A percentile compares a stretch with the other conserved stretches of the same genome.
Evolutionary conservation across 2,113 vertebrate genomes (phyloP).

Genomic region (Lophochroa leadbeateri): DNA sequence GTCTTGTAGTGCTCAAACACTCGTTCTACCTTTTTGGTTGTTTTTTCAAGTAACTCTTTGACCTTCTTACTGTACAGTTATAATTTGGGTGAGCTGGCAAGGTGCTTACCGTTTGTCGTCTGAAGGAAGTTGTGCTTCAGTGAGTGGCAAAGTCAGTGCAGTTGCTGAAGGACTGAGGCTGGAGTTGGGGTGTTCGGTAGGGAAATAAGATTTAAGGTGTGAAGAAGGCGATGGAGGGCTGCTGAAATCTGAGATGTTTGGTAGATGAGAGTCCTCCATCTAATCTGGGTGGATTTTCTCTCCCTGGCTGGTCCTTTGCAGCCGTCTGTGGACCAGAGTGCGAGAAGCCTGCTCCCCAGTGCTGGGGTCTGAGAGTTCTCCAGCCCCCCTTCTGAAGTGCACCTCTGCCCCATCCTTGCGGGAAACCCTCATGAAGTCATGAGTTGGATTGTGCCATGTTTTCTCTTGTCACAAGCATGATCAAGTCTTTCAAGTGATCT

Average conservation of each 20-base stretch:
- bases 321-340: neutral
- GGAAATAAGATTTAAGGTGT: neutral
- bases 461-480: neutral
- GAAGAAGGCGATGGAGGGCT: neutral
- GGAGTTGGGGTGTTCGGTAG: neutral
- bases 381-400: neutral
- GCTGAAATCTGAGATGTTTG: neutral
- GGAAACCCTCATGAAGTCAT: neutral
- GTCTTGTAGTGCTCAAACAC: neutral
- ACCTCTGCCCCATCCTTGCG: neutral
- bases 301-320: neutral
- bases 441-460: neutral
- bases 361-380: neutral
- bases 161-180: neutral
- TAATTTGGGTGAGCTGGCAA: neutral
- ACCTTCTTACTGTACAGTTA: neutral
- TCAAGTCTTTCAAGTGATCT: neutral
- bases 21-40: neutral
- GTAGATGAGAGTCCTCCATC: neutral
- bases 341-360: rapidly evolving
- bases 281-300: neutral
- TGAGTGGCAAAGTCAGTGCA: neutral
- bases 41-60: neutral
- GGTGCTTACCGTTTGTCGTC: neutral
- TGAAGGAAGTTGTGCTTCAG: neutral